Evolutionary conservation across 2,888 invertebrate genomes (phyloP), one percentile per base, ranked within the genome.

Genomic region (Sarcophaga rosellei): DNA sequence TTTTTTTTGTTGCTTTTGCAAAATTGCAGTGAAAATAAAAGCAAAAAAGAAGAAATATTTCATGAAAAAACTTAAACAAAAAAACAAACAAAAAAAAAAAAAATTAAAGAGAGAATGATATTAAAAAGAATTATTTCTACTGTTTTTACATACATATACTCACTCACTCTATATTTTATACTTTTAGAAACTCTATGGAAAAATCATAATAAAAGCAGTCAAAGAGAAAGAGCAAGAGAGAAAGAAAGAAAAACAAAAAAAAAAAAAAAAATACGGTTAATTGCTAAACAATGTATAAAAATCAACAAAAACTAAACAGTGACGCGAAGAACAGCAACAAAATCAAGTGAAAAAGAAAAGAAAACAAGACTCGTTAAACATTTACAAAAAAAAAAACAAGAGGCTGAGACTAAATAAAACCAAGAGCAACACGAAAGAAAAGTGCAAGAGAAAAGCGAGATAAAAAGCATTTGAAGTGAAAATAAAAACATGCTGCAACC

Each of bases 401-500:
- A 47, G 53, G 21, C 20, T 17, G 74, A 84, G 86, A 72, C 65
- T 85, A 69, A 78, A 78, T 35, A 87, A 35, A 79, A 84, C 25
- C 75, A 73, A 65, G 57, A 84, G 53, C 77, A 74, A 76, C 70
- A 82, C 74, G 70, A 75, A 81, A 76, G 73, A 82, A 45, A 20
- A 61, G 35, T 47, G 61, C 59, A 69, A 84, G 62, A 81, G 74
- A 78, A 57, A 15, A 53, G 53, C 25, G 23, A 75, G 66, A 69
- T 61, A 17, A 78, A 87, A 68, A 86, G 84, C 87, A 81, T 81
- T 53, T 47, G 63, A 70, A 81, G 66, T 79, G 74, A 78, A 65
- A 84, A 80, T 82, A 86, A 88, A 89, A 90, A 90, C 90, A 91
- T 93, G 92, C 89, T 92, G 89, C 90, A 91, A 89, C 93, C 93